Conservation (phyloP, 2,113 vertebrate species). For the Coptodon bakossiorum region DNA sequence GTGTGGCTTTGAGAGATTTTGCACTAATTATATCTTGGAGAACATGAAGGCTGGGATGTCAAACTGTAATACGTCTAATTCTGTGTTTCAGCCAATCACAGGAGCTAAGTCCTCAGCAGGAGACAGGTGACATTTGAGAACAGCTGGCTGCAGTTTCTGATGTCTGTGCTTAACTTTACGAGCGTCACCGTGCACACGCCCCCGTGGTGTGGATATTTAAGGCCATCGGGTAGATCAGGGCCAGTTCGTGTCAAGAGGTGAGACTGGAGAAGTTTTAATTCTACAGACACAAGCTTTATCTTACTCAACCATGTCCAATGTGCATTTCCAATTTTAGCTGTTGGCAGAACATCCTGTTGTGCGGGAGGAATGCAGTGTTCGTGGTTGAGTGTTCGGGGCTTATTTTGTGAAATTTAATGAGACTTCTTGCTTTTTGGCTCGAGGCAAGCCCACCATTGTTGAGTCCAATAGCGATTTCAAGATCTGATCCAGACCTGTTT, state of each 20-base stretch:
- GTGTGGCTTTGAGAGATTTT: constrained; percentile 22
- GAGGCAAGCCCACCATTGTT: background rate
- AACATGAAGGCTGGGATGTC: background rate
- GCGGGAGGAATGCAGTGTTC: background rate
- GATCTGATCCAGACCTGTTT: background rate
- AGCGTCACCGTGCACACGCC: background rate
- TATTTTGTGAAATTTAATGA: constrained; percentile 9
- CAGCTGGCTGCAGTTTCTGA: constrained; percentile 1
- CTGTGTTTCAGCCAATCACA: background rate
- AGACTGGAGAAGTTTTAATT: background rate
- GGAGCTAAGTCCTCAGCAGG: background rate
- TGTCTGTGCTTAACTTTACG: background rate
- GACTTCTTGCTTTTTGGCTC: constrained; percentile 4
- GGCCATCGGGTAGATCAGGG: background rate
- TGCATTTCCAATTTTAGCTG: background rate
- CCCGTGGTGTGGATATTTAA: background rate
- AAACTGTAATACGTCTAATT: background rate
- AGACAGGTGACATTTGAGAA: constrained; percentile 22
- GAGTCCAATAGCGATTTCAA: background rate
- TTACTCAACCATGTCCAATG: background rate
- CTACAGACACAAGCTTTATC: background rate
- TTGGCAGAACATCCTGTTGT: background rate
- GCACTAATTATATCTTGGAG: constrained; percentile 37
- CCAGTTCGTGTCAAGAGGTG: background rate
- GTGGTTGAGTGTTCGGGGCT: background rate